Evolutionary conservation across 2,888 invertebrate species (phyloP).

Genomic region (Tyria jacobaeae): DNA sequence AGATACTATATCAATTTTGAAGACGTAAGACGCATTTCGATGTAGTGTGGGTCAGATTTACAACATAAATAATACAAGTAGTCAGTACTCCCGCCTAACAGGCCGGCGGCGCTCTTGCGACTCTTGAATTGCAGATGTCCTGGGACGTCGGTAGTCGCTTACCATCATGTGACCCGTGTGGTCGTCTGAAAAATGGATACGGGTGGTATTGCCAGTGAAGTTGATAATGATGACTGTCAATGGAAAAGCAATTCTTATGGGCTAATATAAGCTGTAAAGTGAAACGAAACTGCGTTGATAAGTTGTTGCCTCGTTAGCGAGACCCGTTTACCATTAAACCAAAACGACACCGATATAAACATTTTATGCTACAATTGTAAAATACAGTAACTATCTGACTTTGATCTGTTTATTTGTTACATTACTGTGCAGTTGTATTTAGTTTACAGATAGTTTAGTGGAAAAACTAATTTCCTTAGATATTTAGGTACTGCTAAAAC

Average conservation of each 20-base stretch:
- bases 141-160: too few relatives aligned
- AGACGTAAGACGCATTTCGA: too few relatives aligned
- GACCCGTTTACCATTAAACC: slow-evolving; percentile 9
- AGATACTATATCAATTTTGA: too few relatives aligned
- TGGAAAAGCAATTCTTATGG: slow-evolving; percentile 16
- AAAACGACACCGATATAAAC: slow-evolving; percentile 7
- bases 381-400: slow-evolving; percentile 1
- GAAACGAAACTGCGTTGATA: slow-evolving; percentile 7
- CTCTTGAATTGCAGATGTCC: too few relatives aligned
- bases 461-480: neutral
- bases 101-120: too few relatives aligned
- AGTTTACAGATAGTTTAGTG: neutral
- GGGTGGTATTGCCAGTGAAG: too few relatives aligned
- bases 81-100: too few relatives aligned
- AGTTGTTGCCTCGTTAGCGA: slow-evolving; percentile 12
- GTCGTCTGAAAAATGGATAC: too few relatives aligned
- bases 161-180: too few relatives aligned
- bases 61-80: too few relatives aligned
- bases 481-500: too few relatives aligned
- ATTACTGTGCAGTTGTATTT: neutral
- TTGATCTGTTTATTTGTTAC: neutral
- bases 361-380: slow-evolving; percentile 4
- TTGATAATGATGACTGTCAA: slow-evolving; percentile 11
- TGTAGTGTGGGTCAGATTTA: too few relatives aligned
- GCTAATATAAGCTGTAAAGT: slow-evolving; percentile 7